Evolutionary conservation across 2,888 invertebrate species (phyloP), one percentile per base, ranked within the genome.

Genomic region (Sceliomorpha sp.): DNA sequence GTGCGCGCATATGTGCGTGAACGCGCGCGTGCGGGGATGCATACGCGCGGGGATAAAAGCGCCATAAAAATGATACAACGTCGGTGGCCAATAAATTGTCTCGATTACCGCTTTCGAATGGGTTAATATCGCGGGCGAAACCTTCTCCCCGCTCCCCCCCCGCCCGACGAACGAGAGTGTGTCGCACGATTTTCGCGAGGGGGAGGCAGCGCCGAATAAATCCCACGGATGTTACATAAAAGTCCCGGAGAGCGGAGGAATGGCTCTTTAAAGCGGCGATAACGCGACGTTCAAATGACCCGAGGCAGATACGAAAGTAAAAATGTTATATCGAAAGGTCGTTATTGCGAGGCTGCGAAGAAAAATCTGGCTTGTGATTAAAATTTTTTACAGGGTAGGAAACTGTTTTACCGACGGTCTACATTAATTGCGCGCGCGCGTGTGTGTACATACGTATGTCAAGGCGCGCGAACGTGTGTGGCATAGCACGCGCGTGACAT

Each of bases 11-110:
- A 20, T 14, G 42, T 31, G n/a, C n/a, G n/a, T 17, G 17, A 37
- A 7, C 31, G 31, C 32, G 9, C 20, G 9, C 32, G 14, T 29
- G n/a, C 32, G 8, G 9, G 10, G 1, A 9, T 37, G 5, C 34
- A 15, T 1, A 31, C 27, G 34, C 32, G 29, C 20, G 6, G 29
- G 50, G 55, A 50, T 53, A 47, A 56, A 48, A 59, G 50, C 32
- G 58, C 66, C 42, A 64, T 72, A 76, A 74, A 76, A 76, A 72
- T 74, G 76, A 72, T 70, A 70, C 76, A 75, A 32, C 62, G 71
- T 62, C 50, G 55, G 63, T 62, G 66, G 56, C 66, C 71, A 67
- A 75, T 76, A 75, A 76, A 76, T 75, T 64, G 72, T 76, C 72
- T 72, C 74, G 71, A 74, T 76, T 74, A 72, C 67, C 66, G 70